Base-by-base conservation (phyloP, 2,888 invertebrate species). In the Cheilosia urbana region DNA sequence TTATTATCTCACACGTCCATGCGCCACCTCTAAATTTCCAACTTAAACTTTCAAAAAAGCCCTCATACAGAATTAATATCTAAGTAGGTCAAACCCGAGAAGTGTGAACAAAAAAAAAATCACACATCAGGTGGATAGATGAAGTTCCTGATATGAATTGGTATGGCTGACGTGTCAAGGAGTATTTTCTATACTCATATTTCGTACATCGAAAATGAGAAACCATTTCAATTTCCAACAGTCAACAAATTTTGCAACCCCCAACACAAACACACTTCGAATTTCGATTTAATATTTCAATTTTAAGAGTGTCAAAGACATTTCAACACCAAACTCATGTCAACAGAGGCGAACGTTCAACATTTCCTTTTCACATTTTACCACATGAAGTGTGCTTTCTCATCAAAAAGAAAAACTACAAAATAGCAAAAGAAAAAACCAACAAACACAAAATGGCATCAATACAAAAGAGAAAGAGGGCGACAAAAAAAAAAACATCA, bases 281-380 rank as follows among this genome's bases (percentile, higher is more conserved):
- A 30, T 77, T 82, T 71, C 81, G 71, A 76, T 76, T 81, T 81
- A 57, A 27, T 37, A 76, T 81, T 81, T 71, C 76, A 82, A 82
- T 77, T 76, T 76, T 21, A 51, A 65, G 65, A 82, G 71, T 82
- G 77, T 71, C 81, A 82, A 77, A 71, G 65, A 53, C 65, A 77
- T 60, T 71, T 82, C 71, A 82, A 58, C 65, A 71, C 71, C 71
- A 76, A 71, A 65, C 58, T 24, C 24, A 63, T 68, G 77, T 82
- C 82, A 77, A 40, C 66, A 37, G 11, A 37, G 37, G 34, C n/a
- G 27, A 9, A 66, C 15, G 24, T 3, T 40, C 27, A 47, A 63
- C 27, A 60, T 47, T 69, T 58, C 57, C 58, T 60, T 71, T 71
- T 58, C 37, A 42, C 40, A 40, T 42, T 40, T 55, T 17, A 55